Conservation (phyloP, 2,797 vertebrate genomes). For the Fringilla coelebs region DNA sequence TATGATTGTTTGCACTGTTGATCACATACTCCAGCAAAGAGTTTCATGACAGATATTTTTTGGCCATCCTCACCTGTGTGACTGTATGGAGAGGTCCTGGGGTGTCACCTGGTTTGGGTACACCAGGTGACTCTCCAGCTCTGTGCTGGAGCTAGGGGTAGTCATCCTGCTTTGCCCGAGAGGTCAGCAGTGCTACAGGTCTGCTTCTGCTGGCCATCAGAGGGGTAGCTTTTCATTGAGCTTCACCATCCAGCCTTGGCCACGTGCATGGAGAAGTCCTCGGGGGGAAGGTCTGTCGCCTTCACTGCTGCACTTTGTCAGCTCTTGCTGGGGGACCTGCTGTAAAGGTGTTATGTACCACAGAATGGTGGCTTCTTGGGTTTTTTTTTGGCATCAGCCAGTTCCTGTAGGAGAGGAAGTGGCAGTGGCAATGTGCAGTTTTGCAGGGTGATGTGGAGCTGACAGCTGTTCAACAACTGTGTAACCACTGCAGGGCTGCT, state of each 20-base stretch:
- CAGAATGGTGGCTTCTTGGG: neutral
- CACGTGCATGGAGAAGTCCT: accelerated
- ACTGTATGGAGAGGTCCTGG: neutral
- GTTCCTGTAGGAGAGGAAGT: neutral
- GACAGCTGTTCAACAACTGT: accelerated
- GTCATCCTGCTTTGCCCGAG: accelerated
- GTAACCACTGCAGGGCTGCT: neutral
- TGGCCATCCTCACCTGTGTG: neutral
- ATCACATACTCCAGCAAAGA: neutral
- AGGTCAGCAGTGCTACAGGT: neutral
- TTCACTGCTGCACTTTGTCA: neutral
- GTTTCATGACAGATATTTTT: neutral
- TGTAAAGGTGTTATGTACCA: neutral
- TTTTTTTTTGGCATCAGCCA: neutral
- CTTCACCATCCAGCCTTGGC: neutral
- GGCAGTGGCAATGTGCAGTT: neutral
- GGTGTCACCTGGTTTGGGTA: neutral
- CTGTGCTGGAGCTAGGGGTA: neutral
- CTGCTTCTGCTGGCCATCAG: neutral
- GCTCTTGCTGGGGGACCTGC: neutral
- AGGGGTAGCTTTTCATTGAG: neutral
- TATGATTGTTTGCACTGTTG: neutral
- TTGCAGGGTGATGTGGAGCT: neutral
- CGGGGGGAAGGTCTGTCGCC: accelerated
- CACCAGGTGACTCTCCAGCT: neutral